phyloP scores from a whole-genome alignment of 2,888 invertebrate genomes.

The Metalampra italica region DNA sequence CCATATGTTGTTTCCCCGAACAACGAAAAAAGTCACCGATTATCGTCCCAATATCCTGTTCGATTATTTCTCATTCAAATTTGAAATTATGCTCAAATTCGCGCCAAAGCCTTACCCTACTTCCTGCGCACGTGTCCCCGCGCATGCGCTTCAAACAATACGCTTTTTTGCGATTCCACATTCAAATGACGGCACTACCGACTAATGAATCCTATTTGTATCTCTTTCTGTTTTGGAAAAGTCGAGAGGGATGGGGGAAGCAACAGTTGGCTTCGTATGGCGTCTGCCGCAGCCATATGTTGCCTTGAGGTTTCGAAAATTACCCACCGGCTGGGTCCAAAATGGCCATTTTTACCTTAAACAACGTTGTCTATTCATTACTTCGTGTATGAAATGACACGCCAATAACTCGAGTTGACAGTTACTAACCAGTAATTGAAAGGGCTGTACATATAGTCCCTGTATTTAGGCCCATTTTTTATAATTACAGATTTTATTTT shows the following conservation, averaged over 20 bases:
- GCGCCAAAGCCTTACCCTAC: slow-evolving; percentile 71
- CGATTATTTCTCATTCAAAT: slow-evolving; percentile 48
- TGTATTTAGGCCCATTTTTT: too few relatives aligned
- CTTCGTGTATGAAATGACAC: slow-evolving; percentile 30
- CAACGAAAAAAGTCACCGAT: slow-evolving; percentile 33
- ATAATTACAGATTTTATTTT: too few relatives aligned
- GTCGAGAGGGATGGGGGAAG: slow-evolving; percentile 39
- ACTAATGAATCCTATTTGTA: slow-evolving; percentile 60
- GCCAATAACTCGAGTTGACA: slow-evolving; percentile 36
- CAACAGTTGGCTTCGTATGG: slow-evolving; percentile 71
- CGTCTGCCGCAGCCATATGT: slow-evolving; percentile 75
- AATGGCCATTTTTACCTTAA: slow-evolving; percentile 51
- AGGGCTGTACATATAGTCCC: background rate
- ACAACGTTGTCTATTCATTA: slow-evolving; percentile 64
- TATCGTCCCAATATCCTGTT: slow-evolving; percentile 73
- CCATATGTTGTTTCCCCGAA: slow-evolving; percentile 60
- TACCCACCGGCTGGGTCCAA: slow-evolving; percentile 52
- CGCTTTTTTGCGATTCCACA: slow-evolving; percentile 67
- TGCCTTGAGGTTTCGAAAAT: slow-evolving; percentile 75
- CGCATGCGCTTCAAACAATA: slow-evolving; percentile 63
- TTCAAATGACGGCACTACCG: slow-evolving; percentile 70
- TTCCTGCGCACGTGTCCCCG: slow-evolving; percentile 62
- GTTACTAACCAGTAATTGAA: slow-evolving; percentile 6
- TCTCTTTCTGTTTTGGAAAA: slow-evolving; percentile 37
- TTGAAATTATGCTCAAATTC: slow-evolving; percentile 62